A percentile compares a stretch with the other conserved stretches of the same genome.
Evolutionary conservation across 2,888 invertebrate genomes (phyloP).

Genomic region (Lepeophtheirus nordmannii): DNA sequence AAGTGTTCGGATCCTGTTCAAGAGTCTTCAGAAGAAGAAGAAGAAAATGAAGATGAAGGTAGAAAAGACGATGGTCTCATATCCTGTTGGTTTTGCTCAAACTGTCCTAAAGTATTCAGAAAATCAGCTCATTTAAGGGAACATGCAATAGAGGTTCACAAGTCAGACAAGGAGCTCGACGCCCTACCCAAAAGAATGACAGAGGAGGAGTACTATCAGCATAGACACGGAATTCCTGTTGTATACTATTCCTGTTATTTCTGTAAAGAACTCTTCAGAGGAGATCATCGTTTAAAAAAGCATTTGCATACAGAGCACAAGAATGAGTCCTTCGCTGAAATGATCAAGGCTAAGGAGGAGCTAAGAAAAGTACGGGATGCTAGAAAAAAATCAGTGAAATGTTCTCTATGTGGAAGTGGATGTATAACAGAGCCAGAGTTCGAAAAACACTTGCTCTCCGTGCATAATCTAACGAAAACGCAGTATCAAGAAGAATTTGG

Average conservation of each 20-base stretch:
- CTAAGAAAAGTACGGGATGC: constrained; percentile 15
- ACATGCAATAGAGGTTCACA: neutral
- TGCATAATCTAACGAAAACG: constrained; percentile 15
- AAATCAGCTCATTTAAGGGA: neutral
- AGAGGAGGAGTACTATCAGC: constrained; percentile 1
- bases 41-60: neutral
- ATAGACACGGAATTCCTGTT: neutral
- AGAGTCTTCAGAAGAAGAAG: neutral
- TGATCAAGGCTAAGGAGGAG: constrained; percentile 22
- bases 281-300: constrained; percentile 18
- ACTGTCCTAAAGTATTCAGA: constrained; percentile 5
- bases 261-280: constrained; percentile 22
- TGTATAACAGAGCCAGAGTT: constrained; percentile 17
- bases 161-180: neutral
- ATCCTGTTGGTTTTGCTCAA: constrained; percentile 7
- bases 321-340: constrained; percentile 7
- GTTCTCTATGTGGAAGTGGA: constrained; percentile 18
- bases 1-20: constrained; percentile 1
- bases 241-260: constrained; percentile 16
- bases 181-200: neutral
- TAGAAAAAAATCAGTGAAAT: constrained; percentile 1
- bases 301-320: constrained; percentile 21
- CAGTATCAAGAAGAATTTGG: constrained; percentile 22
- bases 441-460: constrained; percentile 18
- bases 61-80: constrained; percentile 2